Base-by-base conservation (phyloP, 1,140 invertebrate species). In the Leguminivora glycinivorella region DNA sequence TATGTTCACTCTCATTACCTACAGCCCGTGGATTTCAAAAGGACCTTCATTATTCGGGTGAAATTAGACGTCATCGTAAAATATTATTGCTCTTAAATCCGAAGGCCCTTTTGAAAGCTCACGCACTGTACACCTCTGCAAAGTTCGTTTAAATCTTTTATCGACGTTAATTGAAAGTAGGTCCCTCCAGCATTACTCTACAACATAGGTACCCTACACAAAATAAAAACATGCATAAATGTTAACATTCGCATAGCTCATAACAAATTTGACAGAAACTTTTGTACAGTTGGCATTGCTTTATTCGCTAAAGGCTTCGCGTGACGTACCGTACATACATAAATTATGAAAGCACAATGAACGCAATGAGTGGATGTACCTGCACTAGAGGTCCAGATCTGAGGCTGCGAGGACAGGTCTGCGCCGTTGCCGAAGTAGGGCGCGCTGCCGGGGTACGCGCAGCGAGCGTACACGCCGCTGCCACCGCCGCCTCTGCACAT, bases 301-400 rank as follows among this genome's bases (percentile, higher is more conserved):
- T 22, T 52, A 43, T 52, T 52, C 47, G 47, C 47, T 9, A 52
- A 22, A 52, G 17, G 47, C 47, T 7, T 9, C 24, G n/a, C 40
- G 12, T 34, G 2, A 31, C 24, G 2, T 40, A 24, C 6, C 1
- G 12, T 58, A n/a, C 14, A 24, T 26, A 43, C 14, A 22, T n/a
- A n/a, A n/a, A n/a, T n/a, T n/a, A n/a, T 22, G 5, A 10, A 52
- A 0, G 47, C 47, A 52, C 7, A 10, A 52, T 9, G 19, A 52
- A 22, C 19, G 22, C 7, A 52, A 52, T 52, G 19, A 22, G 19
- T 9, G 19, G 7, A 17, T 52, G n/a, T 73, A 85, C 85, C 83
- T 74, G 84, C 75, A 52, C 77, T 81, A 10, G 82, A 78, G 69
- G 74, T 80, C 87, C 87, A 89, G 17, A 84, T 79, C 72, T 89